Conservation (phyloP, 2,797 vertebrate species). For the Fringilla coelebs region DNA sequence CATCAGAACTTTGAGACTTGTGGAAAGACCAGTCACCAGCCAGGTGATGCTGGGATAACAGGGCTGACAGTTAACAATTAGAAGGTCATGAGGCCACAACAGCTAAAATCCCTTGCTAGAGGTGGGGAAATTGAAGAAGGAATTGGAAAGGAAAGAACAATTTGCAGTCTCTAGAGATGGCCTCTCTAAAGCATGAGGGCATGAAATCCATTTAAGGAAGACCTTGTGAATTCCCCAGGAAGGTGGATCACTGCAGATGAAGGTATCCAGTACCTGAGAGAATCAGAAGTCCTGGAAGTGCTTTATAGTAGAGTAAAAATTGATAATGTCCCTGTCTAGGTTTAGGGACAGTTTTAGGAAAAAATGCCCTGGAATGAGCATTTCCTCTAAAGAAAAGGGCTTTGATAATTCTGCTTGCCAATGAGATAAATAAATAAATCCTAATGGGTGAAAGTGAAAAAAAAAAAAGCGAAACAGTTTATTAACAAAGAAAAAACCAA, state of each 20-base stretch:
- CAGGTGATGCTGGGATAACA: not conserved
- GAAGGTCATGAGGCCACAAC: not conserved
- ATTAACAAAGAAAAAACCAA: not conserved
- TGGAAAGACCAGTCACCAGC: rapidly evolving
- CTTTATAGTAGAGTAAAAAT: not conserved
- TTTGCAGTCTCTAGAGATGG: not conserved
- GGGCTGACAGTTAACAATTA: not conserved
- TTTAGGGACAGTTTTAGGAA: not conserved
- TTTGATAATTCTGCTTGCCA: not conserved
- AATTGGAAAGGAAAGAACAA: not conserved
- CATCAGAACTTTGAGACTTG: not conserved
- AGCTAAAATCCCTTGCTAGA: not conserved
- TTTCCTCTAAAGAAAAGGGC: not conserved
- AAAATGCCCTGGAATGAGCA: not conserved
- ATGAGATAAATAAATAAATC: not conserved
- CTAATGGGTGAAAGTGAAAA: not conserved
- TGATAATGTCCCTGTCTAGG: not conserved
- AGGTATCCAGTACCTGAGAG: not conserved
- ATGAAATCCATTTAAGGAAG: not conserved
- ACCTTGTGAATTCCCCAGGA: not conserved
- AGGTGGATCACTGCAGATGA: not conserved
- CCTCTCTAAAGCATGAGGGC: not conserved
- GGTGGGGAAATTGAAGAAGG: not conserved
- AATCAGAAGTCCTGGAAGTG: not conserved
- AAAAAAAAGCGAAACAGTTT: not conserved